Base-by-base conservation (phyloP, 2,113 vertebrate genomes). In the Ivindomyrus marchei region DNA sequence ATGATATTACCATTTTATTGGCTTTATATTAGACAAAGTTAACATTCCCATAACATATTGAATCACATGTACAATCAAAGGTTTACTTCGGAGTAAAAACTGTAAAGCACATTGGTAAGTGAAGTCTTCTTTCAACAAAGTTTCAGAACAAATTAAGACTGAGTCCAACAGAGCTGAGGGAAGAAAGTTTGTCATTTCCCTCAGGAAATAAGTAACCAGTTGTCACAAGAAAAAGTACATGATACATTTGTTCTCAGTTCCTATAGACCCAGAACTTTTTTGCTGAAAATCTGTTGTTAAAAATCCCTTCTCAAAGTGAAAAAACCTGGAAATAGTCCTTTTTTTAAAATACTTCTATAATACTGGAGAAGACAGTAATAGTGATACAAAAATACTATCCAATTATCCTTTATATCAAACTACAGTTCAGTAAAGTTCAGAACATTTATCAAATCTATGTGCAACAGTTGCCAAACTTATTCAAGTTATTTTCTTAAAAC, bases 71-170 rank as follows among this genome's bases (percentile, higher is more conserved):
- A 89, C 42, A 88, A 83, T 90, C 58, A 87, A 15, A 56, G 13
- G 52, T 77, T 80, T 85, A 45, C 42, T 56, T 89, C 21, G n/a
- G 31, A 85, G 91, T 93, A 94, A 50, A 95, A 95, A 94, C 70
- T 50, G 87, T 89, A 91, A 89, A 52, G 62, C 85, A 92, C 15
- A 89, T 31, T 91, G 91, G 91, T 91, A 95, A 95, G 94, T 92
- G 93, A 4, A 42, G 15, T 89, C 77, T 24, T 21, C 87, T 89
- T 53, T 90, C 49, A 7, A 89, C 39, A 88, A 53, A 85, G 83
- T 88, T 92, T 89, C 66, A 89, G 74, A 17, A 86, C 5, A 90
- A 85, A 70, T 47, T 42, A 91, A 56, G 89, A 91, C 47, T 53
- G 24, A 74, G 27, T 50, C n/a, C 46, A 50, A 77, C 47, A 89